phyloP scores from a whole-genome alignment of 2,797 vertebrate genomes.

The Poeciliopsis infans region DNA sequence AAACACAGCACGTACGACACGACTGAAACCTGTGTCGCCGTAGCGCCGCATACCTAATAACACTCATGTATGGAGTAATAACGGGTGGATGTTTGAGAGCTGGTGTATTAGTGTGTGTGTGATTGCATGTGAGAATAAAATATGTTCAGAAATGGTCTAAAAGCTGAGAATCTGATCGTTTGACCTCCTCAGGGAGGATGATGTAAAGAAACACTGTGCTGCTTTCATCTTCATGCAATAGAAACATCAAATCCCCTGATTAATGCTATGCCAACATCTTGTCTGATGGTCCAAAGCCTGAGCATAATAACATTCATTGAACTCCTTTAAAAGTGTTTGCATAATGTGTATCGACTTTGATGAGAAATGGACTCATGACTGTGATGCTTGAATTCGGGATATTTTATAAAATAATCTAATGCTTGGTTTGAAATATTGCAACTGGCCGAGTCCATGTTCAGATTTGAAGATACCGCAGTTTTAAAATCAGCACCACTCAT shows the following conservation, averaged over 20 bases:
- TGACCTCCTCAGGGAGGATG: not conserved
- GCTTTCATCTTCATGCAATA: not conserved
- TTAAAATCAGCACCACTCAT: not conserved
- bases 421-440: not conserved
- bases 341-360: not conserved
- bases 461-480: not conserved
- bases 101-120: not conserved
- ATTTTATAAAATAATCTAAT: not conserved
- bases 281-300: not conserved
- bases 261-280: not conserved
- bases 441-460: not conserved
- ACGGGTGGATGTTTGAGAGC: not conserved
- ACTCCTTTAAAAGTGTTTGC: not conserved
- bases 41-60: not conserved
- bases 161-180: not conserved
- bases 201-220: not conserved
- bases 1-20: not conserved
- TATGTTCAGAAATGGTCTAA: not conserved
- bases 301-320: not conserved
- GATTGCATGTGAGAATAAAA: not conserved
- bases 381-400: not conserved
- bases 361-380: not conserved
- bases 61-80: not conserved
- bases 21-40: not conserved
- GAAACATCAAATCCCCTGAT: not conserved